These are phyloP conservation scores for Astropecten irregularis DNA, from an alignment of 53 echinoderm and acorn worm species.

Conservation along the genomic window DNA sequence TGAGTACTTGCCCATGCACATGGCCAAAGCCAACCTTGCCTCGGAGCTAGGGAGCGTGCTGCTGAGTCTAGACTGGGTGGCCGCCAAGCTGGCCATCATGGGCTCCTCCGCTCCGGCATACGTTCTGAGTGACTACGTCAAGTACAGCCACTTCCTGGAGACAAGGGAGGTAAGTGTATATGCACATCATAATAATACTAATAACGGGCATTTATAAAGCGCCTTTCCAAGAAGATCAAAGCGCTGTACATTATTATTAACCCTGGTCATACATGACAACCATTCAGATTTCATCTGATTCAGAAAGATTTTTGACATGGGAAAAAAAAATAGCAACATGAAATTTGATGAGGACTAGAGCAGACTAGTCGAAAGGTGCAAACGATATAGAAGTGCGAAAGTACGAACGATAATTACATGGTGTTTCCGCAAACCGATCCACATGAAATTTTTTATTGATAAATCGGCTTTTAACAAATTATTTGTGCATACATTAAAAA, in stretches of 20 bases:
- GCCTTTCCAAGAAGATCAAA: not conserved
- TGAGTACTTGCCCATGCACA: constrained; percentile 82
- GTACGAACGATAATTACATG: too few relatives aligned
- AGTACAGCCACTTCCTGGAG: constrained; percentile 53
- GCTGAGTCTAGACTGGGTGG: constrained; percentile 69
- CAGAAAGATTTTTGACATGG: not conserved
- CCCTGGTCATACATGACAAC: too few relatives aligned
- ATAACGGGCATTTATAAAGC: not conserved
- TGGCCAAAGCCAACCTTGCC: constrained; percentile 61
- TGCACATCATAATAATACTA: not conserved
- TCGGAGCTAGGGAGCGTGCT: constrained; percentile 61
- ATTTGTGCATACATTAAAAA: not conserved
- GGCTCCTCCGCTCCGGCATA: constrained; percentile 68
- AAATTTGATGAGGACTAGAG: too few relatives aligned
- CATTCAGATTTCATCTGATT: not conserved
- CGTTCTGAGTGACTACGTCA: constrained; percentile 77
- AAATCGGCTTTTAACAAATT: too few relatives aligned
- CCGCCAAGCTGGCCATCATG: constrained; percentile 60
- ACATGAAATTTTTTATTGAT: too few relatives aligned
- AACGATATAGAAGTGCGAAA: too few relatives aligned
- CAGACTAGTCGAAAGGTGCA: too few relatives aligned
- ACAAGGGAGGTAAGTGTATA: constrained; percentile 27
- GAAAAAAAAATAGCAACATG: not conserved
- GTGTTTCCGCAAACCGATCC: too few relatives aligned
- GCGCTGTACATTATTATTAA: not conserved